Percentiles rank a stretch among this genome's conserved stretches.
These are phyloP conservation scores for Platycercus adscitus DNA, from an alignment of 2,113 vertebrate species.

Conservation along the genomic window DNA sequence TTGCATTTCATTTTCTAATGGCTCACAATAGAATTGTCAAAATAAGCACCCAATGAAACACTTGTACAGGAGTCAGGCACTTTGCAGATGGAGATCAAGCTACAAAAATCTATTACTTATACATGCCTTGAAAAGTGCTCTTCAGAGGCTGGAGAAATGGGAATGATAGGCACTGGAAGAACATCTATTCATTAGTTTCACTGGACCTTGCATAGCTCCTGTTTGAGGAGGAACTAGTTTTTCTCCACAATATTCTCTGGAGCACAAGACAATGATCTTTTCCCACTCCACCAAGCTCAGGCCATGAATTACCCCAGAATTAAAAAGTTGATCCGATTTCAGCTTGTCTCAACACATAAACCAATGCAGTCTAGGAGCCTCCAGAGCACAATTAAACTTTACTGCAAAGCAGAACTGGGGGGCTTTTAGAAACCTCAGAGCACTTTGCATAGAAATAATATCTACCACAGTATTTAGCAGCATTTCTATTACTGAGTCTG, in stretches of 20 bases:
- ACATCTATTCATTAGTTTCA: not conserved
- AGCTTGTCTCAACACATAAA: not conserved
- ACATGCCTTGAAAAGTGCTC: not conserved
- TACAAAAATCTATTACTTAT: not conserved
- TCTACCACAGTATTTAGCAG: not conserved
- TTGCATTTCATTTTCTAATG: not conserved
- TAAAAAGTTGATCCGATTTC: not conserved
- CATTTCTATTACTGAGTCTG: not conserved
- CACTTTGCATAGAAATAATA: not conserved
- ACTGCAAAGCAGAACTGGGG: not conserved
- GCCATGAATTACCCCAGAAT: not conserved
- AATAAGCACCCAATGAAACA: not conserved
- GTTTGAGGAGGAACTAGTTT: not conserved
- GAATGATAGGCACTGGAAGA: not conserved
- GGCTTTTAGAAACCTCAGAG: slow-evolving; percentile 3
- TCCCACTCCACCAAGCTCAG: not conserved
- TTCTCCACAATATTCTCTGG: not conserved
- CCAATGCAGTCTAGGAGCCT: not conserved
- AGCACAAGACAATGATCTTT: not conserved
- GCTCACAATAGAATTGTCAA: not conserved
- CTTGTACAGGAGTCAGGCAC: not conserved
- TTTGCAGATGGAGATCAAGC: not conserved
- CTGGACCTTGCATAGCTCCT: not conserved
- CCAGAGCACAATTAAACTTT: slow-evolving; percentile 2
- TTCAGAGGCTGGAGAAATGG: not conserved